Conservation (phyloP, 1,140 invertebrate species). For the Drosophila sturtevanti region DNA sequence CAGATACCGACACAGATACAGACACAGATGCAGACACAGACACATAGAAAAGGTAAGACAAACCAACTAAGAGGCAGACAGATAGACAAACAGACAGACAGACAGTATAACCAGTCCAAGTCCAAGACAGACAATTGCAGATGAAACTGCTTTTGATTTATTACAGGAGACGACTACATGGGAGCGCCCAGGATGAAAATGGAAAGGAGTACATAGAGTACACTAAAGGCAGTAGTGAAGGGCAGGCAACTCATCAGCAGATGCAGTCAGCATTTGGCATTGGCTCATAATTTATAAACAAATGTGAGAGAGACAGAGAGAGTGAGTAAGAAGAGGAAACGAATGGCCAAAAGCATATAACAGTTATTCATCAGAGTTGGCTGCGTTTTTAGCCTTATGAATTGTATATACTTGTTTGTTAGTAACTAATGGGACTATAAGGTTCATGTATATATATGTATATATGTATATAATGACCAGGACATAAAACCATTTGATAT, state of each 20-base stretch:
- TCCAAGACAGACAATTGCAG: slow-evolving; percentile 60
- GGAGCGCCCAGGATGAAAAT: slow-evolving; percentile 23
- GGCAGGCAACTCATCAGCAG: slow-evolving; percentile 64
- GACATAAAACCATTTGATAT: background rate
- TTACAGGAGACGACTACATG: slow-evolving; percentile 38
- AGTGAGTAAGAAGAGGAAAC: slow-evolving; percentile 26
- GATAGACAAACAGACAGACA: slow-evolving; percentile 30
- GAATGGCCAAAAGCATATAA: slow-evolving; percentile 37
- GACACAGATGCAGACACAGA: background rate
- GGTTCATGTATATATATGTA: slow-evolving; percentile 29
- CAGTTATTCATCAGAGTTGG: slow-evolving; percentile 35
- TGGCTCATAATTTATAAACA: slow-evolving; percentile 73
- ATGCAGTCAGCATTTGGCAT: slow-evolving; percentile 66
- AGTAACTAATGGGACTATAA: slow-evolving; percentile 52
- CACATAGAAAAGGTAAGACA: background rate
- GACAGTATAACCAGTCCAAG: slow-evolving; percentile 53
- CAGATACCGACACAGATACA: slow-evolving; percentile 11
- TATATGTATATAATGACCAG: background rate
- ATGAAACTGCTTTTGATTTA: slow-evolving; percentile 71
- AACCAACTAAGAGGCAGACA: background rate
- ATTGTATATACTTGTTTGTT: slow-evolving; percentile 33
- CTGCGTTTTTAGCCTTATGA: slow-evolving; percentile 30
- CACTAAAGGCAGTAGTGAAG: slow-evolving; percentile 19
- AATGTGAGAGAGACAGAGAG: slow-evolving; percentile 30
- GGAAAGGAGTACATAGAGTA: slow-evolving; percentile 17